A percentile compares a stretch with the other conserved stretches of the same genome.
Conservation (phyloP, 2,113 vertebrate species). For the Plotosus lineatus region DNA sequence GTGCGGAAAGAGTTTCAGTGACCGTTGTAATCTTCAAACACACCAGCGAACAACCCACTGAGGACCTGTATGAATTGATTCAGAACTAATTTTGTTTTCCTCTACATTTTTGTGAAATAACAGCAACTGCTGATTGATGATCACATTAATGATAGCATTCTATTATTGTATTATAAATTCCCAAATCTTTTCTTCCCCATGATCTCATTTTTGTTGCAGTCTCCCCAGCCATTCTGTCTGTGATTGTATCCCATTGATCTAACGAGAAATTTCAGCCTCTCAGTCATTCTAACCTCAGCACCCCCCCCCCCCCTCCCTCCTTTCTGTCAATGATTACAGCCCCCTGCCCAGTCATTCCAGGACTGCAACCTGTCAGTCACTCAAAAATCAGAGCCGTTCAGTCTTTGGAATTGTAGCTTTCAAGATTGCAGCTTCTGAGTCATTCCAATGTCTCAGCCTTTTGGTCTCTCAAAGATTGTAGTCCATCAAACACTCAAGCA, state of each 20-base stretch:
- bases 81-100: not conserved
- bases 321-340: not conserved
- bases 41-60: not conserved
- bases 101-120: not conserved
- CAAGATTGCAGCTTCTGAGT: not conserved
- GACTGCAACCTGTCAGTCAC: not conserved
- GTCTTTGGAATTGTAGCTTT: not conserved
- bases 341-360: not conserved
- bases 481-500: no score
- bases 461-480: not conserved
- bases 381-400: no score
- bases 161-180: not conserved
- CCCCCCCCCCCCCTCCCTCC: no score
- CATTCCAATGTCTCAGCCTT: not conserved
- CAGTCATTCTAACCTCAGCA: not conserved
- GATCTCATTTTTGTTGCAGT: no score
- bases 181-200: not conserved
- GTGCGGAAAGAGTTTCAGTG: constrained; percentile 6
- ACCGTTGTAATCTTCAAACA: constrained; percentile 2
- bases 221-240: not conserved
- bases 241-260: not conserved
- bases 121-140: not conserved
- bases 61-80: not conserved
- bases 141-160: not conserved
- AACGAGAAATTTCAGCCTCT: not conserved